Percentiles rank a stretch among this genome's conserved stretches.
These are phyloP conservation scores for Caenorhabditis drosophilae DNA, from an alignment of 2,888 invertebrate species.

Conservation along the genomic window DNA sequence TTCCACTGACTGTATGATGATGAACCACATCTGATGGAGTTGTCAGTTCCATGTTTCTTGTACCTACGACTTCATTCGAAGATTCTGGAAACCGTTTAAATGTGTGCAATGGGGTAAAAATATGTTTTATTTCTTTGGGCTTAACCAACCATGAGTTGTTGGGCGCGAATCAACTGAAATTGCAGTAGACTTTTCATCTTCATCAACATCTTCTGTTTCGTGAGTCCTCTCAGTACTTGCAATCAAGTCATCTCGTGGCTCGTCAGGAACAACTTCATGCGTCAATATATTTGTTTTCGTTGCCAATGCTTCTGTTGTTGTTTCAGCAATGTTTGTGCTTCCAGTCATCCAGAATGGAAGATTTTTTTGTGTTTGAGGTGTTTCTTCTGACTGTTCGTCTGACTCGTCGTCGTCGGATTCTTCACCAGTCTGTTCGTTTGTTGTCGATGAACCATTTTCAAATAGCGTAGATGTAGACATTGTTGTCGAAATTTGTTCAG, in stretches of 20 bases:
- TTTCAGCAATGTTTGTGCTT: too few species aligned
- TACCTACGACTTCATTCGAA: slow-evolving; percentile 15
- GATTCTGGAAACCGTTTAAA: slow-evolving; percentile 1
- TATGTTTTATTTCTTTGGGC: too few species aligned
- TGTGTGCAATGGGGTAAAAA: too few species aligned
- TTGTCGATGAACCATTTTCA: slow-evolving; percentile 15
- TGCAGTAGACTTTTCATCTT: slow-evolving; percentile 22
- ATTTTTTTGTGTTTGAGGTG: slow-evolving; percentile 31
- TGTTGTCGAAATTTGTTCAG: slow-evolving; percentile 17
- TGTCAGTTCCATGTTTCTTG: slow-evolving; percentile 13
- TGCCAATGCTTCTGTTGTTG: slow-evolving; percentile 10
- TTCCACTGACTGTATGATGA: slow-evolving; percentile 28
- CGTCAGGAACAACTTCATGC: slow-evolving; percentile 10
- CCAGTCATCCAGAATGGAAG: slow-evolving; percentile 53
- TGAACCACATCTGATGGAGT: slow-evolving; percentile 25
- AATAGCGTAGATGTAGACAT: too few species aligned
- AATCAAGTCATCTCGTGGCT: slow-evolving; percentile 12
- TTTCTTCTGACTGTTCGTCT: slow-evolving; percentile 13
- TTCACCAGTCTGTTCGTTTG: slow-evolving; percentile 22
- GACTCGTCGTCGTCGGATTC: slow-evolving; percentile 5
- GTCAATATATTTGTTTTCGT: slow-evolving; percentile 6
- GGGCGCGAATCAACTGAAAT: too few species aligned
- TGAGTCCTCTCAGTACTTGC: slow-evolving; percentile 20
- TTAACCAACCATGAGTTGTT: too few species aligned
- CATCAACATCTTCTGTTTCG: slow-evolving; percentile 10